phyloP scores from a whole-genome alignment of 2,113 vertebrate genomes.

The Ornithorhynchus anatinus region DNA sequence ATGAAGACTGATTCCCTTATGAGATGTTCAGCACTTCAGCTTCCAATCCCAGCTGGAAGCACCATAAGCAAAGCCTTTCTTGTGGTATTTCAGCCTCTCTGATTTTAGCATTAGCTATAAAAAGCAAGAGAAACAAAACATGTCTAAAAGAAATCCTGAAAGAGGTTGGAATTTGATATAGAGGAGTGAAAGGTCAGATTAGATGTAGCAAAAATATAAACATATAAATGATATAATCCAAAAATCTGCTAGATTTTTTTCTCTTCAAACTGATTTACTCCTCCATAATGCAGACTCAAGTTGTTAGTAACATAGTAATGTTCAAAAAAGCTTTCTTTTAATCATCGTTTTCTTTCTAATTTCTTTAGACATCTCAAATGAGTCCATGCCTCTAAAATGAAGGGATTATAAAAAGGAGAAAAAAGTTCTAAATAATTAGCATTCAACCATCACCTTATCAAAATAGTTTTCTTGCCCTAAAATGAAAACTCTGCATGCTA shows the following conservation, averaged over 20 bases:
- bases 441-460: no score
- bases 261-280: background rate
- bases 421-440: no score
- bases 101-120: conserved; percentile 7
- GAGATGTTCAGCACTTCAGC: conserved; percentile 15
- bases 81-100: conserved; percentile 39
- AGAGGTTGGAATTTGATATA: conserved; percentile 24
- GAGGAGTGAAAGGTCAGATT: conserved; percentile 11
- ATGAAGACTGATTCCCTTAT: conserved; percentile 6
- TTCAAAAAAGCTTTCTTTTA: background rate
- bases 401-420: no score
- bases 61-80: conserved; percentile 15
- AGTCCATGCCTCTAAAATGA: no score
- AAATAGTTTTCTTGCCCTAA: no score
- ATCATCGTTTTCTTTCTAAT: background rate
- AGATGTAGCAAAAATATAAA: no score
- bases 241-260: background rate
- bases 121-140: conserved; percentile 33
- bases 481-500: no score
- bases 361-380: no score
- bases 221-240: conserved; percentile 11
- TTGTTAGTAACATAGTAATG: background rate
- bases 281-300: background rate
- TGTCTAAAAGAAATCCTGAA: conserved; percentile 13
- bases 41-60: conserved; percentile 26